Percentiles rank a stretch among this genome's conserved stretches.
Evolutionary conservation across 1,140 invertebrate species (phyloP).

Genomic region (Philaenus spumarius): DNA sequence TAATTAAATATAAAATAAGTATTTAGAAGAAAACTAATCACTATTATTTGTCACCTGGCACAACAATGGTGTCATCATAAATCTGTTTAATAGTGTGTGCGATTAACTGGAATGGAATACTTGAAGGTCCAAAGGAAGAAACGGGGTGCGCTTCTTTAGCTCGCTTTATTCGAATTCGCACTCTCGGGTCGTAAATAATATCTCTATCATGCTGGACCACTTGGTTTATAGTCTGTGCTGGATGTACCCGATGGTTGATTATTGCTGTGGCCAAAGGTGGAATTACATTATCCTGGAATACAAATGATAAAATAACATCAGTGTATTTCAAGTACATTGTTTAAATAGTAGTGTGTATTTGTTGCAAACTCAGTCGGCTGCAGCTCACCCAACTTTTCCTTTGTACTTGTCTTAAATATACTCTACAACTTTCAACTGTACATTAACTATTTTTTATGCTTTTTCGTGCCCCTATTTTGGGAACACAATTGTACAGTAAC

Average conservation of each 20-base stretch:
- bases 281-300: slow-evolving; percentile 46
- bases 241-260: slow-evolving; percentile 51
- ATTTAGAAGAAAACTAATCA: no score
- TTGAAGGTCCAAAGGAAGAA: slow-evolving; percentile 41
- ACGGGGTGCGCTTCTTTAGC: slow-evolving; percentile 41
- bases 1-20: no score
- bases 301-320: neutral
- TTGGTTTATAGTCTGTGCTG: slow-evolving; percentile 43
- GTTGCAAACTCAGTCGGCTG: no score
- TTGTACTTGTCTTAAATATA: no score
- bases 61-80: slow-evolving; percentile 41
- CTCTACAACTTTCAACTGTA: no score
- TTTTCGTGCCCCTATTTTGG: no score
- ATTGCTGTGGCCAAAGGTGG: slow-evolving; percentile 44
- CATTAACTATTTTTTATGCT: no score
- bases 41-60: slow-evolving; percentile 39
- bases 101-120: slow-evolving; percentile 44
- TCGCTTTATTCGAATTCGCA: slow-evolving; percentile 37
- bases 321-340: neutral
- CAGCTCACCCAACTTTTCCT: no score
- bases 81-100: slow-evolving; percentile 44
- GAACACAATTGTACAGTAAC: no score
- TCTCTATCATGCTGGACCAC: slow-evolving; percentile 44
- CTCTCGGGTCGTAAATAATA: slow-evolving; percentile 43
- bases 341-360: no score